Evolutionary conservation across 2,797 vertebrate genomes (phyloP).

Genomic region (Argya squamiceps): DNA sequence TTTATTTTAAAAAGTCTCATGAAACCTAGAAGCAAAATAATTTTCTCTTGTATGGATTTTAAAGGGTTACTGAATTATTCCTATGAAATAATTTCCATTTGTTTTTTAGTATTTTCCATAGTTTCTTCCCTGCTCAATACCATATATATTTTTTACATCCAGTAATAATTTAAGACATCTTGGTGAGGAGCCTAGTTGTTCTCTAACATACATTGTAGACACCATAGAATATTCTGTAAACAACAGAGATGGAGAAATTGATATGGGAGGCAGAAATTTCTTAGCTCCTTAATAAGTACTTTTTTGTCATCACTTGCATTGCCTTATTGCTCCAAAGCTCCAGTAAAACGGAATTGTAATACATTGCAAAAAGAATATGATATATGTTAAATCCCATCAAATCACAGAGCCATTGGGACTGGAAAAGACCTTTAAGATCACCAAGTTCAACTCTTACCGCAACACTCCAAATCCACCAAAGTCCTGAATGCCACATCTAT

Average conservation of each 20-base stretch:
- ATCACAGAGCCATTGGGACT: neutral
- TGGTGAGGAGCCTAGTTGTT: neutral
- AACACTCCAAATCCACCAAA: neutral
- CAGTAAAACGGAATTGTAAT: neutral
- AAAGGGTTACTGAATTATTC: neutral
- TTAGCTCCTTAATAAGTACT: neutral
- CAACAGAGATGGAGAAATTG: neutral
- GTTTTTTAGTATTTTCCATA: neutral
- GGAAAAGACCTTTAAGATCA: neutral
- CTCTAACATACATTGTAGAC: neutral
- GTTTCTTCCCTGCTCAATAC: neutral
- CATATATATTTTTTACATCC: neutral
- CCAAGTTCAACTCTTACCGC: neutral
- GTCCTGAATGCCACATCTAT: neutral
- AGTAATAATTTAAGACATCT: neutral
- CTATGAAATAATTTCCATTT: neutral
- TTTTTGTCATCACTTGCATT: neutral
- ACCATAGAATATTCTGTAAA: neutral
- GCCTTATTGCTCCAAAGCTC: neutral
- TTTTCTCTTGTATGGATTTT: neutral
- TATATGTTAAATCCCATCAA: neutral
- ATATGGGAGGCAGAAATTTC: neutral
- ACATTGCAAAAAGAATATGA: neutral
- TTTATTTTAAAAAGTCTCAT: neutral
- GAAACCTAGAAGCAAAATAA: neutral